Evolutionary conservation across 2,113 vertebrate species (phyloP).

Genomic region (Vombatus ursinus): DNA sequence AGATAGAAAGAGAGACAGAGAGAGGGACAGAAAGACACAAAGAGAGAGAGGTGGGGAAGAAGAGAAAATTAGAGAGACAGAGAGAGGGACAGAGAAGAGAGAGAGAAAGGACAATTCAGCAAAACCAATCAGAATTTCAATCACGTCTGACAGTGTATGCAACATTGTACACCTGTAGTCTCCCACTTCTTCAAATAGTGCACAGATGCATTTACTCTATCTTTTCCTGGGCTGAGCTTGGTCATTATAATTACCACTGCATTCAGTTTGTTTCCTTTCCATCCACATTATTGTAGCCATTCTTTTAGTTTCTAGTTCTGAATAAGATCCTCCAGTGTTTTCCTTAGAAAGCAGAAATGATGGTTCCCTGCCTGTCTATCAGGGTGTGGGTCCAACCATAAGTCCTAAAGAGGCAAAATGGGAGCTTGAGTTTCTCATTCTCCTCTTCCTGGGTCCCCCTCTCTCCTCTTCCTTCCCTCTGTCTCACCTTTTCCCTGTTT

Average conservation of each 20-base stretch:
- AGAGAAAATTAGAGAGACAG: background rate
- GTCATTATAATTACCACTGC: background rate
- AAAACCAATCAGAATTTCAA: background rate
- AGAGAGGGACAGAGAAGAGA: background rate
- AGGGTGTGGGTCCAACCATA: background rate
- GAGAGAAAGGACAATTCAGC: background rate
- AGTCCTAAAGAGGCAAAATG: background rate
- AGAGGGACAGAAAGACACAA: background rate
- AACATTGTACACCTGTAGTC: background rate
- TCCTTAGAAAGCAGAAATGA: background rate
- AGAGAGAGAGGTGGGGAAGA: too few species aligned
- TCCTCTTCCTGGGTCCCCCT: background rate
- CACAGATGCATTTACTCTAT: background rate
- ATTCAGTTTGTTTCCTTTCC: background rate
- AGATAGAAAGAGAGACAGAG: background rate
- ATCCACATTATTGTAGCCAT: background rate
- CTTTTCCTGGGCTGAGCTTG: background rate
- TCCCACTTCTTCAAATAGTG: background rate
- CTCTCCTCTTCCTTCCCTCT: background rate
- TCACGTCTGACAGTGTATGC: background rate
- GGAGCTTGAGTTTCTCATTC: background rate
- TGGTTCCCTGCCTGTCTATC: background rate
- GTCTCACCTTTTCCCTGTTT: background rate
- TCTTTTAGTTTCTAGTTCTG: background rate
- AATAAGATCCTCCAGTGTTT: background rate